Conservation (phyloP, 1,140 invertebrate genomes). For the Brachionus asplanchnoidis region DNA sequence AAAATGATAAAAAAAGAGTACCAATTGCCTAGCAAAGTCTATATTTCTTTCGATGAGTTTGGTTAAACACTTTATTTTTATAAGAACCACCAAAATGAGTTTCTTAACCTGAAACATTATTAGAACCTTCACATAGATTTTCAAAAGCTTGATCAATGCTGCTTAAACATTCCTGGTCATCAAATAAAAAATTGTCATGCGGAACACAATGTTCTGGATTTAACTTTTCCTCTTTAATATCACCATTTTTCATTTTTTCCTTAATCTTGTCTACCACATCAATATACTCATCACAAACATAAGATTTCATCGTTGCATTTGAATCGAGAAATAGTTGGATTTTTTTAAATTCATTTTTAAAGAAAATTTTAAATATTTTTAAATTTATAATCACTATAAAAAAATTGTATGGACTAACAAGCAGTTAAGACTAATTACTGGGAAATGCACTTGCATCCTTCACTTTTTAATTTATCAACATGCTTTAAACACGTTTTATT, state of each 20-base stretch:
- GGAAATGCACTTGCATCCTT: background rate
- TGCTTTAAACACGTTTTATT: background rate
- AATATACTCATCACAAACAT: background rate
- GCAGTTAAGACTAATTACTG: background rate
- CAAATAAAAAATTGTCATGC: background rate
- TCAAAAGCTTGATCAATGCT: background rate
- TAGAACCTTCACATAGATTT: background rate
- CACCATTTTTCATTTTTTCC: background rate
- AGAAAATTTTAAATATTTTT: background rate
- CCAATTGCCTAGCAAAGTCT: background rate
- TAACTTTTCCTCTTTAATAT: background rate
- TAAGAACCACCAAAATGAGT: background rate
- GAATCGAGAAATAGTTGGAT: background rate
- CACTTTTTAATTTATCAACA: background rate
- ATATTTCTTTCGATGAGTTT: background rate
- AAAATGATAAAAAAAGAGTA: background rate
- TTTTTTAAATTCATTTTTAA: background rate
- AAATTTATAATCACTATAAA: background rate
- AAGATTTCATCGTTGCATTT: background rate
- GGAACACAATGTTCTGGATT: background rate
- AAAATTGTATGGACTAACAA: background rate
- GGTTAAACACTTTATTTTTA: background rate
- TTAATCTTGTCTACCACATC: background rate
- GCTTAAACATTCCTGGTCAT: background rate
- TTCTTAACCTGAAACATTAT: no score